Evolutionary conservation across 1,140 invertebrate species (phyloP), one percentile per base, ranked within the genome.

Genomic region (Hypothenemus hampei): DNA sequence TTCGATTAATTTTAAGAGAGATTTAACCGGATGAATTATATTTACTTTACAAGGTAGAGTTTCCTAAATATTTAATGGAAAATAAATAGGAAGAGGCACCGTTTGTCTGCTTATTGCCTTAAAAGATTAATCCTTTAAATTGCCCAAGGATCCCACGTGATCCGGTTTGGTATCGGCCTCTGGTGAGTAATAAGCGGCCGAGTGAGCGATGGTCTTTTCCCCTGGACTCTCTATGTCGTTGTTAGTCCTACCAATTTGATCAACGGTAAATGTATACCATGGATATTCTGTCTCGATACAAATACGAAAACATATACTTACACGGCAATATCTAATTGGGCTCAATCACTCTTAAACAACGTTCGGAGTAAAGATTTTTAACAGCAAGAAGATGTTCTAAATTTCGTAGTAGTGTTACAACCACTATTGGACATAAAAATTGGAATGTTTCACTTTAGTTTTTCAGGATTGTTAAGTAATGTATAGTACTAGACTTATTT

Each of bases 151-250:
- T 39, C 48, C 48, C 18, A n/a, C 26, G 24, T 33, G 23, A 23
- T 54, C 40, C 29, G n/a, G 29, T 22, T 37, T 16, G 39, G 41
- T 58, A 58, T 58, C 15, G 56, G 56, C 48, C 56, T 51, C 56
- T 29, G 26, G 47, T 51, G 56, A 51, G 36, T 58, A 58, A 58
- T 58, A 58, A 49, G 48, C 40, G 48, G 56, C 48, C 48, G 21
- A 45, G 39, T 58, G 56, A 58, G 41, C 29, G 46, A 58, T 58
- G 29, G 56, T 22, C 22, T 48, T 39, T 22, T 33, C 48, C 41
- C n/a, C 26, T 11, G 26, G 56, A 51, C 47, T 29, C 43, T 47
- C 22, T 51, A 35, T 57, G 39, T 50, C 45, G 40, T 45, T 49
- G 46, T 43, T 31, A 44, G 44, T 39, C 23, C 40, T 29, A 33